These are phyloP conservation scores for Buathra laborator DNA, from an alignment of 2,888 invertebrate genomes.

Conservation along the genomic window DNA sequence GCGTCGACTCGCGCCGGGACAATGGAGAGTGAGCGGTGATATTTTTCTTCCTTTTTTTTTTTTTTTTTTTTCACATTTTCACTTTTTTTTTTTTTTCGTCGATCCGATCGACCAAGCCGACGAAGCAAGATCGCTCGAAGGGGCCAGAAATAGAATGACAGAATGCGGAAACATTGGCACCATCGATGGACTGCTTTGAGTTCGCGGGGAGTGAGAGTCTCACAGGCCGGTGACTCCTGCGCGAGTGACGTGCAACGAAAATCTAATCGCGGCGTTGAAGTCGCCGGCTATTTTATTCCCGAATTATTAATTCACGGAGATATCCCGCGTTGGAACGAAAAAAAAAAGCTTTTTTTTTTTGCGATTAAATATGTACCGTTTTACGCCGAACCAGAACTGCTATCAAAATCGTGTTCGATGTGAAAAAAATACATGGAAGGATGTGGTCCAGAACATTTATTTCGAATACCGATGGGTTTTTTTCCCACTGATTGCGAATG, in stretches of 20 bases:
- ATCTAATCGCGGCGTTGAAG: background rate
- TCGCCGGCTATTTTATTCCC: too few species aligned
- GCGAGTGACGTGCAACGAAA: slow-evolving; percentile 48
- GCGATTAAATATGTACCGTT: background rate
- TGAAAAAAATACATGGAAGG: background rate
- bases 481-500: too few species aligned
- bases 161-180: slow-evolving; percentile 79
- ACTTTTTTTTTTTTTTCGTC: slow-evolving; percentile 3
- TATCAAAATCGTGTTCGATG: background rate
- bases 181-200: slow-evolving; percentile 64
- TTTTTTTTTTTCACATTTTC: slow-evolving; percentile 33
- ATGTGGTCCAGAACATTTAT: too few species aligned
- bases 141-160: slow-evolving; percentile 75
- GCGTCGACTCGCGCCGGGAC: slow-evolving; percentile 55
- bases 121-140: slow-evolving; percentile 52
- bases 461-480: too few species aligned
- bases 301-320: too few species aligned
- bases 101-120: slow-evolving; percentile 28
- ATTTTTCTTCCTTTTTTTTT: slow-evolving; percentile 28
- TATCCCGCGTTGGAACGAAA: background rate
- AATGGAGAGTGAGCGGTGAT: slow-evolving; percentile 64
- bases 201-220: slow-evolving; percentile 65
- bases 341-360: background rate
- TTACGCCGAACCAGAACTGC: background rate
- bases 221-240: slow-evolving; percentile 44